Percentiles rank a stretch among this genome's conserved stretches.
Conservation (phyloP, 2,113 vertebrate species). For the Malurus melanocephalus region DNA sequence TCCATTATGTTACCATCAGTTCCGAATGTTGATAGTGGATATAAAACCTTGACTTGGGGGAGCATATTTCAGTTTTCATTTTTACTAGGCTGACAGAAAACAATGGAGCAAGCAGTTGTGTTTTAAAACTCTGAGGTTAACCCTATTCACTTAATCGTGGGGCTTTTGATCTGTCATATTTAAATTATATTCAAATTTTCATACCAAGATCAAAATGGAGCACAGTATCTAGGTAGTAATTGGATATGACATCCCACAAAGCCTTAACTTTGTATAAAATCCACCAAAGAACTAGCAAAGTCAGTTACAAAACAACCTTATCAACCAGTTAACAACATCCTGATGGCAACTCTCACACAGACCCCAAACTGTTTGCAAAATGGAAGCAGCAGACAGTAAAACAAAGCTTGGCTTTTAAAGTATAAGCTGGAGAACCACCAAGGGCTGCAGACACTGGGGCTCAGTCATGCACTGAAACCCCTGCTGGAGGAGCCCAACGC, state of each 20-base stretch:
- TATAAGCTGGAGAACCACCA: not conserved
- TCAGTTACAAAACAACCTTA: not conserved
- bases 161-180: not conserved
- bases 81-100: not conserved
- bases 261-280: not conserved
- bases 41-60: not conserved
- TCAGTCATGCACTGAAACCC: not conserved
- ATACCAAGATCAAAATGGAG: not conserved
- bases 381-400: not conserved
- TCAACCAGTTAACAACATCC: not conserved
- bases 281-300: not conserved
- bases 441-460: not conserved
- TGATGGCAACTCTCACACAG: fast-evolving
- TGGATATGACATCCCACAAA: not conserved
- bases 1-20: not conserved
- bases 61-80: not conserved
- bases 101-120: not conserved
- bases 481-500: not conserved
- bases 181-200: not conserved
- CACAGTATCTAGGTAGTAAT: not conserved
- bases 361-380: not conserved
- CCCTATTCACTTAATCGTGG: not conserved
- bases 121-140: not conserved
- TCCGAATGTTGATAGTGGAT: not conserved
- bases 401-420: not conserved